A percentile compares a stretch with the other conserved stretches of the same genome.
These are phyloP conservation scores for Campoletis raptor DNA, from an alignment of 2,888 invertebrate genomes.

Conservation along the genomic window DNA sequence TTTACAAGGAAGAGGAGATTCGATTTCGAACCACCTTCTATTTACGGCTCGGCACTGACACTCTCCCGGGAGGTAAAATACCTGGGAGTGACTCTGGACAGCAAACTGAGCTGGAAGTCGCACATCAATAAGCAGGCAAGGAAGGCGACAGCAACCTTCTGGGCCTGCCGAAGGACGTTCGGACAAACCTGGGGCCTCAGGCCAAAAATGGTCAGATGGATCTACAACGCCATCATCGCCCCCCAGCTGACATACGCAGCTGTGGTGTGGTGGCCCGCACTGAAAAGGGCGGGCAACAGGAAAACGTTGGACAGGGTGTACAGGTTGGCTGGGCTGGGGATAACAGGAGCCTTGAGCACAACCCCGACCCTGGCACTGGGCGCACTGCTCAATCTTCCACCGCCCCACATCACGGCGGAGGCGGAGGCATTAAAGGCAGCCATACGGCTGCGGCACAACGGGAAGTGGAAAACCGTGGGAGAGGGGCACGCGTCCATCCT, in stretches of 20 bases:
- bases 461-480: background rate
- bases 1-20: too few species aligned
- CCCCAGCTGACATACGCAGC: constrained; percentile 59
- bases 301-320: constrained; percentile 26
- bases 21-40: too few species aligned
- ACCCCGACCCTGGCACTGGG: too few species aligned
- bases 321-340: constrained; percentile 51
- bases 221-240: constrained; percentile 63
- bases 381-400: too few species aligned
- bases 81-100: too few species aligned
- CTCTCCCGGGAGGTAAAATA: too few species aligned
- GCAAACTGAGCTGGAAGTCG: too few species aligned
- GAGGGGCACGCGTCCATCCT: background rate
- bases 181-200: constrained; percentile 53
- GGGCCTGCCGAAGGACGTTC: background rate
- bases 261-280: constrained; percentile 59
- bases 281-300: background rate
- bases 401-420: constrained; percentile 23
- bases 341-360: too few species aligned
- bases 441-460: background rate
- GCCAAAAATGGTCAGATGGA: constrained; percentile 63
- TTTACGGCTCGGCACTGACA: too few species aligned
- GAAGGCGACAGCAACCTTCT: too few species aligned
- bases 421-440: background rate
- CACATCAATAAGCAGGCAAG: too few species aligned